Base-by-base conservation (phyloP, 2,797 vertebrate genomes). In the Rhinophrynus dorsalis region DNA sequence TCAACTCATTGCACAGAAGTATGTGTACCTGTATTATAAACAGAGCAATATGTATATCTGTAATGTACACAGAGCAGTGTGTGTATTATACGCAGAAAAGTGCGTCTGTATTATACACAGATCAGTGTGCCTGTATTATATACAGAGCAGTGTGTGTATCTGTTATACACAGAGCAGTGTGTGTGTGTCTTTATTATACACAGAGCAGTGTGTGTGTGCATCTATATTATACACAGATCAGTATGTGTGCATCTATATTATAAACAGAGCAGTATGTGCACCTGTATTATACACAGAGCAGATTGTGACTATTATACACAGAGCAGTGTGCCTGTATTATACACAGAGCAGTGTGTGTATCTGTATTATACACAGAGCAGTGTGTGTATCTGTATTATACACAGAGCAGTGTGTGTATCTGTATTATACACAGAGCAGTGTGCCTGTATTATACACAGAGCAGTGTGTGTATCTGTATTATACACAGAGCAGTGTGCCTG, bases 221-320 rank as follows among this genome's bases (percentile, higher is more conserved):
- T n/a, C n/a, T n/a, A 6, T 54, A 33, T 56, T 56, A 56, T 35
- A 56, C 17, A 20, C 29, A 35, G 52, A 37, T 29, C 52, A 37
- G 52, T 5, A n/a, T 6, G 52, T 56, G 51, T 10, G 51, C 32
- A 10, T 20, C n/a, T 45, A 15, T 51, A n/a, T n/a, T n/a, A 13
- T 54, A 54, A 1, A 2, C 3, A 30, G 15, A 32, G 6, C 32
- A 1, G 45, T 9, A 13, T 50, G 7, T 32, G n/a, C n/a, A n/a
- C n/a, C n/a, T n/a, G n/a, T 54, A 33, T 56, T 56, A 56, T 35
- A 56, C 17, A 20, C 29, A 35, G 52, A 37, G 52, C 52, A 37
- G 52, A 10, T n/a, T 6, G 52, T 56, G 52, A 32, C n/a, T 33
- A 30, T 54, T 54, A 54, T 54, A 54, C 5, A 5, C 27, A 12